phyloP scores from a whole-genome alignment of 30 jellyfish, hydroid and myxozoan genomes.

The Morbakka virulenta region DNA sequence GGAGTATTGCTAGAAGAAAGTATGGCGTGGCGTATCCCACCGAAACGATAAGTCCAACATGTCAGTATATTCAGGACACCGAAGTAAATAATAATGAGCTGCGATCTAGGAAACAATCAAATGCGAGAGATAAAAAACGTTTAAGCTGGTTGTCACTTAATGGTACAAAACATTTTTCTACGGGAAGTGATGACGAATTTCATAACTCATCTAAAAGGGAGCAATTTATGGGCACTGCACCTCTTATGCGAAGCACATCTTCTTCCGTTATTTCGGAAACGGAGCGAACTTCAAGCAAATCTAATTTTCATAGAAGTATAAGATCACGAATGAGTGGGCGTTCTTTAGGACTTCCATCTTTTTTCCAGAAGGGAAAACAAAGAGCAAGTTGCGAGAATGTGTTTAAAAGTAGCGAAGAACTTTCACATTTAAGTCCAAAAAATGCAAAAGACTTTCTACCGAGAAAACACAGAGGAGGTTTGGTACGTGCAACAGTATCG shows the following conservation, averaged over 20 bases:
- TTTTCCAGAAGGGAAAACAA: background rate
- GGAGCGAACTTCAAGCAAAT: background rate
- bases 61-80: background rate
- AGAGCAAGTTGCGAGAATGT: no score
- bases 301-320: background rate
- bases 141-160: background rate
- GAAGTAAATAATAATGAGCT: background rate
- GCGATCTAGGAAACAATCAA: background rate
- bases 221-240: background rate
- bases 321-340: background rate
- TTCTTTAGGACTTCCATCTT: background rate
- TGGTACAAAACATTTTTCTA: background rate
- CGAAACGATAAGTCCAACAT: background rate
- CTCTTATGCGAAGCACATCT: background rate
- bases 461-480: no score
- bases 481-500: no score
- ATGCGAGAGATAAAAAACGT: background rate
- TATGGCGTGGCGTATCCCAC: slow-evolving; percentile 54
- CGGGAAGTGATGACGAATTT: background rate
- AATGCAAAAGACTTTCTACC: no score
- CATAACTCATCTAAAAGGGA: background rate
- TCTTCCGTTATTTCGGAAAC: background rate
- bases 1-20: slow-evolving; percentile 26
- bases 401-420: no score
- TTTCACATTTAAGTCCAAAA: no score